Percentiles rank a stretch among this genome's conserved stretches.
Evolutionary conservation across 2,888 invertebrate genomes (phyloP).

Genomic region (Ceraclea dissimilis): DNA sequence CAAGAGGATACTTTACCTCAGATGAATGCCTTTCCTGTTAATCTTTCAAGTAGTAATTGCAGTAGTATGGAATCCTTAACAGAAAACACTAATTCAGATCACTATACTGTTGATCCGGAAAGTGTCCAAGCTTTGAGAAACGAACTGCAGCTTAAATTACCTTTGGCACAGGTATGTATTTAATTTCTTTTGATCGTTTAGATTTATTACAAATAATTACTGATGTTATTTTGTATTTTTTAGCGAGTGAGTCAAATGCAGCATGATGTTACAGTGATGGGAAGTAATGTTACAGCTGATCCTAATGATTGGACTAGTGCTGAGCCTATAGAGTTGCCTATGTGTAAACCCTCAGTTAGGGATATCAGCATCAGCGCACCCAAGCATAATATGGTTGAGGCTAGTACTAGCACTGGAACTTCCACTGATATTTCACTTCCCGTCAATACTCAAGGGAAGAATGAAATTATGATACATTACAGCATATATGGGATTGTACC

Average conservation of each 20-base stretch:
- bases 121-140: slow-evolving; percentile 63
- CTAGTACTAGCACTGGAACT: not conserved
- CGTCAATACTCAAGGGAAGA: slow-evolving; percentile 23
- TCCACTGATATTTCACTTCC: not conserved
- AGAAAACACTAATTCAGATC: slow-evolving; percentile 47
- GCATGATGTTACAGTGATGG: slow-evolving; percentile 16
- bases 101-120: slow-evolving; percentile 59
- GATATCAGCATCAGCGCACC: not conserved
- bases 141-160: slow-evolving; percentile 62
- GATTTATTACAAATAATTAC: slow-evolving; percentile 1
- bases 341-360: not conserved
- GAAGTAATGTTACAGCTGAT: not conserved
- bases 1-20: not conserved
- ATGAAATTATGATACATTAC: slow-evolving; percentile 39
- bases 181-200: slow-evolving; percentile 22
- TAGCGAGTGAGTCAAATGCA: slow-evolving; percentile 21
- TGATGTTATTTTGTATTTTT: not conserved
- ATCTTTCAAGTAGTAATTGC: slow-evolving; percentile 2
- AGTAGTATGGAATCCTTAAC: slow-evolving; percentile 37
- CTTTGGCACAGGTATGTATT: slow-evolving; percentile 52
- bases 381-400: not conserved
- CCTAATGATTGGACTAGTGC: slow-evolving; percentile 8
- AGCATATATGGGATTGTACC: slow-evolving; percentile 48
- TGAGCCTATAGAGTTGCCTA: slow-evolving; percentile 26
- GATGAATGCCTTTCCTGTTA: not conserved